A percentile compares a stretch with the other conserved stretches of the same genome.
Evolutionary conservation across 2,797 vertebrate species (phyloP).

Genomic region (Fistularia commersonii): DNA sequence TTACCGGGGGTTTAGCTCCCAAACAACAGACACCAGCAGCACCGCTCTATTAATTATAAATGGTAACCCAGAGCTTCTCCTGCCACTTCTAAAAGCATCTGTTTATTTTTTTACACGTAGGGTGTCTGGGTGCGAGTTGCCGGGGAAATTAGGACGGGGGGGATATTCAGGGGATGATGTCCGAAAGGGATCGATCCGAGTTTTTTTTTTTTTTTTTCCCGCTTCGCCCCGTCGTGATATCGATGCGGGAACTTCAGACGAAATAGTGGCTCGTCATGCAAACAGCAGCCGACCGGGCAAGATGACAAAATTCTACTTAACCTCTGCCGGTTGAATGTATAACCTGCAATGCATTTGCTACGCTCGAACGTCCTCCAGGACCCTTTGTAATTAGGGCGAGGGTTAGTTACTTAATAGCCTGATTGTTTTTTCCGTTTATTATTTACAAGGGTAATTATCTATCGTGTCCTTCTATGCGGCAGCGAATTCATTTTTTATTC

Average conservation of each 20-base stretch:
- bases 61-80: constrained; percentile 50
- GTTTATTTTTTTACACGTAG: constrained; percentile 47
- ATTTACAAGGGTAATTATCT: too few relatives aligned
- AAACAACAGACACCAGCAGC: constrained; percentile 60
- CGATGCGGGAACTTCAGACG: constrained; percentile 14
- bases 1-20: constrained; percentile 39
- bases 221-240: background rate
- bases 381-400: background rate
- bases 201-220: background rate
- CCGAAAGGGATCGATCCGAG: background rate
- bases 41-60: constrained; percentile 65
- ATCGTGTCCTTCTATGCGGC: too few relatives aligned
- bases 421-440: too few relatives aligned
- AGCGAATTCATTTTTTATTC: too few relatives aligned
- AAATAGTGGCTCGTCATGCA: background rate
- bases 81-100: constrained; percentile 56
- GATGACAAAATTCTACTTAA: background rate
- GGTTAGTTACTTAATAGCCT: too few relatives aligned
- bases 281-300: too few relatives aligned
- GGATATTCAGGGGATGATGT: background rate
- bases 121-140: constrained; percentile 10
- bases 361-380: background rate
- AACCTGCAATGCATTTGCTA: background rate
- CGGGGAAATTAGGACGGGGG: constrained; percentile 6
- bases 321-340: constrained; percentile 1